Conservation (phyloP, 2,113 vertebrate species). For the Hyperoodon ampullatus region DNA sequence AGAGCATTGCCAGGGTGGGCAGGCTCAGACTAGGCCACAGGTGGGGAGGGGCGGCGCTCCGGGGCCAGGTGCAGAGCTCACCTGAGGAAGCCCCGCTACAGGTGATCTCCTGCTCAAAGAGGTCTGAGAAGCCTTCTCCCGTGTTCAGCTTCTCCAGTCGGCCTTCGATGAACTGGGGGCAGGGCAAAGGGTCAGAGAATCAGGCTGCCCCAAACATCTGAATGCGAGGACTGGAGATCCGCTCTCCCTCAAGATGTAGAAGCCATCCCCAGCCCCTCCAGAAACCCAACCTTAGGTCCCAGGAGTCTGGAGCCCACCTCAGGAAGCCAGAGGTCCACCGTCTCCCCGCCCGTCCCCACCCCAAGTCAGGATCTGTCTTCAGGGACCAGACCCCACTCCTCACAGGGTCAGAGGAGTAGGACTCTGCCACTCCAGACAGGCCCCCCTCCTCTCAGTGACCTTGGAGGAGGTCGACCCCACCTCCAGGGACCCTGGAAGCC, state of each 20-base stretch:
- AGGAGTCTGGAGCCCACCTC: not conserved
- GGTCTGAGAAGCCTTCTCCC: slow-evolving; percentile 88
- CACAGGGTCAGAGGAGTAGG: not conserved
- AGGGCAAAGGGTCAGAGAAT: not conserved
- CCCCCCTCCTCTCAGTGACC: not conserved
- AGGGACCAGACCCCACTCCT: not conserved
- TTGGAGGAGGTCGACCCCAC: not conserved
- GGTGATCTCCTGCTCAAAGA: slow-evolving; percentile 92
- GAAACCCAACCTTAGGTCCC: not conserved
- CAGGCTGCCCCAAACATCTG: not conserved
- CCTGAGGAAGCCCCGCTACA: slow-evolving; percentile 84
- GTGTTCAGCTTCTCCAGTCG: slow-evolving; percentile 90
- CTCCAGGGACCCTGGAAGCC: not conserved
- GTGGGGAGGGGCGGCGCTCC: accelerated
- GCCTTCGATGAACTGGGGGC: slow-evolving; percentile 89
- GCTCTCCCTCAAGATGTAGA: not conserved
- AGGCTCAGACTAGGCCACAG: not conserved
- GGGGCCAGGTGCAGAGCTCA: slow-evolving; percentile 62
- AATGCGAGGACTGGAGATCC: accelerated
- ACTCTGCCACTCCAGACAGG: not conserved
- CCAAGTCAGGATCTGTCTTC: not conserved
- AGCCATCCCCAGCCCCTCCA: not conserved
- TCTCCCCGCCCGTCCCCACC: not conserved
- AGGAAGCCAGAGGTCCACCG: not conserved
- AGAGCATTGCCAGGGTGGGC: not conserved